Percentiles rank a stretch among this genome's conserved stretches.
phyloP scores from a whole-genome alignment of 30 jellyfish, hydroid and myxozoan species.

The Aurelia aurita complex sp. Pacific region DNA sequence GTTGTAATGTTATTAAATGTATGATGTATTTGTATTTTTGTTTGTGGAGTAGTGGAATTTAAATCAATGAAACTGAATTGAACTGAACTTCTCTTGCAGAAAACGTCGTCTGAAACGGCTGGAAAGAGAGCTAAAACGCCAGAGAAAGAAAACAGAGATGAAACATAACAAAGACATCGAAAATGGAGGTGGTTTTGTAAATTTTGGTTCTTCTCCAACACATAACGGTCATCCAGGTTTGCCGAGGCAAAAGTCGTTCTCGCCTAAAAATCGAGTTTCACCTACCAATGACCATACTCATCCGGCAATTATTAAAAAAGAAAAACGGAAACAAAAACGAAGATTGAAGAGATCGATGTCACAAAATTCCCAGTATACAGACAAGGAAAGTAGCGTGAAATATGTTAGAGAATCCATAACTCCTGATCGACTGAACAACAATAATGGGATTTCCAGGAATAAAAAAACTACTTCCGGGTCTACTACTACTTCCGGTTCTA shows the following conservation, averaged over 20 bases:
- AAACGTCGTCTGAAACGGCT: conserved; percentile 16
- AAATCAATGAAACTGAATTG: no score
- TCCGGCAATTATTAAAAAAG: conserved; percentile 35
- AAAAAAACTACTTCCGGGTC: no score
- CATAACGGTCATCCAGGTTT: not conserved
- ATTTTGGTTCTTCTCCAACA: conserved; percentile 5
- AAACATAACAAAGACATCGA: not conserved
- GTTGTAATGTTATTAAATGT: no score
- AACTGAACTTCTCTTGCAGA: not conserved
- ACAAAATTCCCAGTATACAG: no score
- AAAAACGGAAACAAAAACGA: not conserved
- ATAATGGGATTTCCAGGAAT: no score
- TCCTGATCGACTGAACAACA: no score
- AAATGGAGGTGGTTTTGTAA: not conserved
- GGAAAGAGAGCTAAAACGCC: conserved; percentile 16
- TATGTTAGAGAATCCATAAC: no score
- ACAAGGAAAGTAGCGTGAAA: no score
- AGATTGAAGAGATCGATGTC: no score
- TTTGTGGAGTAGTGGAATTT: no score
- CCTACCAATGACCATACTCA: not conserved
- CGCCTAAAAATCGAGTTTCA: conserved; percentile 9
- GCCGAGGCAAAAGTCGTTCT: conserved; percentile 4
- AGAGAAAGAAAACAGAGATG: not conserved
- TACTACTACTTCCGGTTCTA: no score
- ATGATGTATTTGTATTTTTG: no score